Percentiles rank a stretch among this genome's conserved stretches.
Conservation (phyloP, 2,797 vertebrate genomes). For the Cossypha polioptera region DNA sequence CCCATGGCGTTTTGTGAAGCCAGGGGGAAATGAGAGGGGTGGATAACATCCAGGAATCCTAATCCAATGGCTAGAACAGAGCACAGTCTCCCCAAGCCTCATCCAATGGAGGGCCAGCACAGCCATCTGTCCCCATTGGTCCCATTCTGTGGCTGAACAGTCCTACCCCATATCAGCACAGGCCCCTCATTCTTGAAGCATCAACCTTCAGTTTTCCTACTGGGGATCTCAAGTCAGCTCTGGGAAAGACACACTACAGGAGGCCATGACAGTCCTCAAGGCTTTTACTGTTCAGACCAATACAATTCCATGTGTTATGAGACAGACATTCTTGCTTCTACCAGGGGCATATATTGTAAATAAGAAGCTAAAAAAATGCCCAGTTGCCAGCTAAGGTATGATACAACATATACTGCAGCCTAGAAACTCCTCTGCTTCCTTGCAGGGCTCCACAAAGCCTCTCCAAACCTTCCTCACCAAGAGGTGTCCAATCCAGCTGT, state of each 20-base stretch:
- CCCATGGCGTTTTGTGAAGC: neutral
- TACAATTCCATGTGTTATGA: neutral
- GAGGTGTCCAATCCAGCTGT: accelerated
- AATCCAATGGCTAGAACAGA: neutral
- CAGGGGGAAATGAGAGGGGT: neutral
- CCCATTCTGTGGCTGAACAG: neutral
- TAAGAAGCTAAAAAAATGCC: neutral
- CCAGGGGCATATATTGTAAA: neutral
- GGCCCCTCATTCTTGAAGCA: neutral
- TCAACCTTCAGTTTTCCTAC: neutral
- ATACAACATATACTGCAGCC: neutral
- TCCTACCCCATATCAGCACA: accelerated
- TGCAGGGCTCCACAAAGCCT: neutral
- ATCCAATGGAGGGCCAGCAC: neutral
- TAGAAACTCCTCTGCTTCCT: neutral
- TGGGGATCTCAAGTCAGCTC: accelerated
- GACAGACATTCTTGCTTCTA: neutral
- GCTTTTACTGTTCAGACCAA: neutral
- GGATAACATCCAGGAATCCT: neutral
- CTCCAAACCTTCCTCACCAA: neutral
- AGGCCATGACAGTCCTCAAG: neutral
- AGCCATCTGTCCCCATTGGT: neutral
- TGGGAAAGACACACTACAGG: neutral
- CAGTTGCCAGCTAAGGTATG: neutral
- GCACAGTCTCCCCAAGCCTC: accelerated